These are phyloP conservation scores for Nesometra sesokonis DNA, from an alignment of 35 echinoderm and acorn worm species.

Conservation along the genomic window DNA sequence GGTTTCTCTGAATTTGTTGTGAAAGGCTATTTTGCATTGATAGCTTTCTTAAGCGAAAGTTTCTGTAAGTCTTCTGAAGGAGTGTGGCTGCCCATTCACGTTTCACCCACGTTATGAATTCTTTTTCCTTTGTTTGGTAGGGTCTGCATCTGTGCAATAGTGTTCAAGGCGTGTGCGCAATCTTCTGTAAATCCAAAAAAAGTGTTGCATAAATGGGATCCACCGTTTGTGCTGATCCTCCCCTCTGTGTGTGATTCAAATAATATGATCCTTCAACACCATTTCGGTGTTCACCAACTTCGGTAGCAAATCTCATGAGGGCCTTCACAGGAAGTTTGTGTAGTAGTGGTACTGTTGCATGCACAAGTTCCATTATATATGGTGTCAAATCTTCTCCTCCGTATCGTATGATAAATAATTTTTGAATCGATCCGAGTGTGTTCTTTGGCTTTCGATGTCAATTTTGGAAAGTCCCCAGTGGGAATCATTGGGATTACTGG, in stretches of 20 bases:
- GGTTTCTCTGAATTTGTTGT: too few species aligned
- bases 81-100: neutral
- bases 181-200: neutral
- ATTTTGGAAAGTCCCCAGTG: neutral
- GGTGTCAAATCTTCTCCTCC: constrained; percentile 15
- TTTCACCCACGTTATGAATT: constrained; percentile 6
- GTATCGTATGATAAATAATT: constrained; percentile 14
- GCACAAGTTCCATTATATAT: constrained; percentile 18
- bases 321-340: neutral
- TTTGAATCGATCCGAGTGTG: constrained; percentile 19
- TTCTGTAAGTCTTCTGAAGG: neutral
- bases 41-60: neutral
- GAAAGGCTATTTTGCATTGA: neutral
- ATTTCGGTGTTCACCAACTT: constrained; percentile 26
- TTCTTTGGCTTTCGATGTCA: neutral
- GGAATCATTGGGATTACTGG: neutral
- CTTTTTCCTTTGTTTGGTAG: neutral
- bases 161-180: neutral
- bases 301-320: constrained; percentile 20
- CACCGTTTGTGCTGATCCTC: neutral
- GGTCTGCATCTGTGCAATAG: neutral
- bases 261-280: neutral
- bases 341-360: neutral
- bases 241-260: constrained; percentile 7
- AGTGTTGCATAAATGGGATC: constrained; percentile 16